These are phyloP conservation scores for Bursaphelenchus okinawaensis DNA, from an alignment of 2,888 invertebrate species.

Conservation along the genomic window DNA sequence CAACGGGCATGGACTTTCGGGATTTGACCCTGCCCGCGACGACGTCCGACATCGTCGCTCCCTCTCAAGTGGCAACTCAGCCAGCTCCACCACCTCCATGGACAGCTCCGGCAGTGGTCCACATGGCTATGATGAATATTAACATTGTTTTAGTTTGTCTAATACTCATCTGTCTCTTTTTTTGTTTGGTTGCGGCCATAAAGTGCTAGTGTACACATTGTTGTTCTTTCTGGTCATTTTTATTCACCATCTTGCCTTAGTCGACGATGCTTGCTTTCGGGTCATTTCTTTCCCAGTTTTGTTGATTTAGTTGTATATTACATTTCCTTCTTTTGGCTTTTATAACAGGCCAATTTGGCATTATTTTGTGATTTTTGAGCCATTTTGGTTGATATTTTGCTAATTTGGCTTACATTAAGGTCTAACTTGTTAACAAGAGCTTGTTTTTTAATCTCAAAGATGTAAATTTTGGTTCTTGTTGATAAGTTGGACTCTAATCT, in stretches of 20 bases:
- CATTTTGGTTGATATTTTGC: no score
- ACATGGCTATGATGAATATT: background rate
- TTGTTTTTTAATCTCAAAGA: no score
- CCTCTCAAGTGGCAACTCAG: background rate
- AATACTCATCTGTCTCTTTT: no score
- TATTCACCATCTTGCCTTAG: background rate
- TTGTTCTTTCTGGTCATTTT: background rate
- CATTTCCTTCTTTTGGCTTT: background rate
- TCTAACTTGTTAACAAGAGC: no score
- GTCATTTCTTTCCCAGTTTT: background rate
- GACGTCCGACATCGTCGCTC: background rate
- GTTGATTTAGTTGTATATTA: background rate
- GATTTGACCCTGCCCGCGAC: background rate
- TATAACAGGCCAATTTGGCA: no score
- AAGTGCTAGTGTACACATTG: background rate
- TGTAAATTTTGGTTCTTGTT: no score
- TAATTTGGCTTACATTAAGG: no score
- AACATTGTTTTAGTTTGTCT: background rate
- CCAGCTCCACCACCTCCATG: background rate
- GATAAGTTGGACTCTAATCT: no score
- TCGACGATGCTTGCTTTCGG: slow-evolving; percentile 1
- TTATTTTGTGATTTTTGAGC: background rate
- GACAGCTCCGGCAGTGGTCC: background rate
- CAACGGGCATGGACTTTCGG: background rate
- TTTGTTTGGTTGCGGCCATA: background rate